phyloP scores from a whole-genome alignment of 2,888 invertebrate species.

The Hydrotaea diabolus region DNA sequence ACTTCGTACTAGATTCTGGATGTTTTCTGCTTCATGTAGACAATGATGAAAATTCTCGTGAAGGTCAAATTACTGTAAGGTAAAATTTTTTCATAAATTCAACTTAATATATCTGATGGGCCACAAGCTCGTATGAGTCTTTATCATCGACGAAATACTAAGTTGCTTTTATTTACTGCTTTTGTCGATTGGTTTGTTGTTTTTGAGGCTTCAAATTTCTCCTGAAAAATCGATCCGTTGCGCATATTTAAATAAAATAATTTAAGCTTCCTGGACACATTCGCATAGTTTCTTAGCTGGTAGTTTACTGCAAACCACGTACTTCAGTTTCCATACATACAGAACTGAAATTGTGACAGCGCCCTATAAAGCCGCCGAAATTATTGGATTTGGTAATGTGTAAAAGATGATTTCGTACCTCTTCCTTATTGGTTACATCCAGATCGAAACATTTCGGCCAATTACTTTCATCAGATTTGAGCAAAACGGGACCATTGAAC shows the following conservation, averaged over 20 bases:
- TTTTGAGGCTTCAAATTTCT: slow-evolving; percentile 46
- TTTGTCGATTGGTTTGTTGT: slow-evolving; percentile 39
- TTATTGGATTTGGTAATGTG: not conserved
- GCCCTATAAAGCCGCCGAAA: slow-evolving; percentile 47
- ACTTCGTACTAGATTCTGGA: slow-evolving; percentile 62
- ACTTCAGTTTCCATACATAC: slow-evolving; percentile 40
- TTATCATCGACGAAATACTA: too few species aligned
- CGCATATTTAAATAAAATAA: slow-evolving; percentile 41
- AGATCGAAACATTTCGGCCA: slow-evolving; percentile 18
- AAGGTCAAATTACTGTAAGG: slow-evolving; percentile 50
- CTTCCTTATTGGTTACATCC: slow-evolving; percentile 8
- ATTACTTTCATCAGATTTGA: too few species aligned
- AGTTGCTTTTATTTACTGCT: too few species aligned
- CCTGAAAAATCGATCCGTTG: slow-evolving; percentile 35
- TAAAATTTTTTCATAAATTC: slow-evolving; percentile 43
- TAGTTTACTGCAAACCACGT: not conserved
- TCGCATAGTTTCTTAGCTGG: slow-evolving; percentile 25
- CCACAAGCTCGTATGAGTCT: slow-evolving; percentile 43
- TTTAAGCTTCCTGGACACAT: slow-evolving; percentile 47
- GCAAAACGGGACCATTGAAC: too few species aligned
- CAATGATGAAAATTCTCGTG: slow-evolving; percentile 63
- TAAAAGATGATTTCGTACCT: slow-evolving; percentile 8
- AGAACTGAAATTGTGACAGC: slow-evolving; percentile 46
- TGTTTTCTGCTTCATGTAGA: slow-evolving; percentile 57
- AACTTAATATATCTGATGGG: slow-evolving; percentile 44